Evolutionary conservation across 92 coral and sea anemone species (phyloP), one percentile per base, ranked within the genome.

Genomic region (Heliopora coerulea): DNA sequence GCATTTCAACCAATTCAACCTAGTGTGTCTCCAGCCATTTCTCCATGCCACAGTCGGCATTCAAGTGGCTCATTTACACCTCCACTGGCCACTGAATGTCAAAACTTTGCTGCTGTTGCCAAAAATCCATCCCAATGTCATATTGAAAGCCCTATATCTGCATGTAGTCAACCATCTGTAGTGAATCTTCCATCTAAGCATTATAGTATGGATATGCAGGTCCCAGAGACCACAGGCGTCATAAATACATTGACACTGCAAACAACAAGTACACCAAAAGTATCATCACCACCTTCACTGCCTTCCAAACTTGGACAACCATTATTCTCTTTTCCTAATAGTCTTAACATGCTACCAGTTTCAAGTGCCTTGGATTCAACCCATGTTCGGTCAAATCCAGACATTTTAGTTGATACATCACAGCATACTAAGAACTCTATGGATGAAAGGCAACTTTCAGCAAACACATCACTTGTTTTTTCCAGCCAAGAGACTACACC

Each of bases 51-150:
- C 41, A 70, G 77, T 35, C 56, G 77, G 31, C 77, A 70, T 34
- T 70, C 77, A 7, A 70, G 77, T 50, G 77, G 77, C 41, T 49
- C 77, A 52, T 70, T 49, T 30, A 70, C 77, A 52, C 77, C 77
- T 3, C 77, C 77, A 70, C 39, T 70, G 35, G 40, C 32, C 11
- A 57, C 77, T 26, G 77, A 70, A 49, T 29, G 37, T 70, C 52
- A 52, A 70, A 29, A 40, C 54, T 48, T 27, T 48, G 20, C 49
- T 4, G 33, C 3, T 56, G 12, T 31, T 13, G 1, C 61, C 35
- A 3, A 33, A 58, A 30, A 52, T 26, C 49, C 61, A 50, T 39
- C 49, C 34, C 63, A 17, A 8, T 29, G 32, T 32, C 62, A 49
- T 6, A 18, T 25, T 52, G 48, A 50, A 32, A 20, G 46, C 25